Percentiles rank a stretch among this genome's conserved stretches.
Evolutionary conservation across 2,888 invertebrate genomes (phyloP).

Genomic region (Luffia ferchaultella): DNA sequence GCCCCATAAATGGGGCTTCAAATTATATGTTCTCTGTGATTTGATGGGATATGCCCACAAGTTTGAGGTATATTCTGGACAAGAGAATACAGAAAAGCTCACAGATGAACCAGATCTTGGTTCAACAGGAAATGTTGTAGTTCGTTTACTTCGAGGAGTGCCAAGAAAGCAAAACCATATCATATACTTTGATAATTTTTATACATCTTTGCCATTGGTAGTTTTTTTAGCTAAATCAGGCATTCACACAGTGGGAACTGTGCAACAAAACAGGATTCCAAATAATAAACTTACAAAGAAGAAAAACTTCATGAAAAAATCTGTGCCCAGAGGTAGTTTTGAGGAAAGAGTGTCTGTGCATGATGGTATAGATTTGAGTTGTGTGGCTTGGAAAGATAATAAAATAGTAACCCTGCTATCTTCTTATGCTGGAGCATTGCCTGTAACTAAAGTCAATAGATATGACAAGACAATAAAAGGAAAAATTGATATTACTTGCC

Average conservation of each 20-base stretch:
- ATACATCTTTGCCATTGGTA: slow-evolving; percentile 15
- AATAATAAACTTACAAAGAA: slow-evolving; percentile 14
- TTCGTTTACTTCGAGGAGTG: slow-evolving; percentile 16
- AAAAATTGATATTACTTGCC: slow-evolving; percentile 27
- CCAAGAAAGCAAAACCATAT: slow-evolving; percentile 15
- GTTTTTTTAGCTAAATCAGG: slow-evolving; percentile 12
- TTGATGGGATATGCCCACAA: slow-evolving; percentile 18
- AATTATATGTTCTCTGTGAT: slow-evolving; percentile 19
- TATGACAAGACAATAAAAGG: slow-evolving; percentile 24
- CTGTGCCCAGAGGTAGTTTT: slow-evolving; percentile 11
- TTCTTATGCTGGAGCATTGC: slow-evolving; percentile 22
- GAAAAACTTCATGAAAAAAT: slow-evolving; percentile 12
- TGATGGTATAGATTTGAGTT: slow-evolving; percentile 24
- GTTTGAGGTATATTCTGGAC: slow-evolving; percentile 25
- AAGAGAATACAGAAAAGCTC: slow-evolving; percentile 22
- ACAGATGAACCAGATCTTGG: slow-evolving; percentile 21
- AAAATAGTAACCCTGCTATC: slow-evolving; percentile 23
- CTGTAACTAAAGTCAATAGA: slow-evolving; percentile 22
- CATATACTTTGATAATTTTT: slow-evolving; percentile 16
- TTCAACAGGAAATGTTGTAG: slow-evolving; percentile 18
- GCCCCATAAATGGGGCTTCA: slow-evolving; percentile 25
- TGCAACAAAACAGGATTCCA: slow-evolving; percentile 13
- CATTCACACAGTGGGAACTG: slow-evolving; percentile 14
- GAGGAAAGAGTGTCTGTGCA: slow-evolving; percentile 10
- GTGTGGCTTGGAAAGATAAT: slow-evolving; percentile 27